Evolutionary conservation across 2,797 vertebrate species (phyloP), one percentile per base, ranked within the genome.

Genomic region (Remorina albescens): DNA sequence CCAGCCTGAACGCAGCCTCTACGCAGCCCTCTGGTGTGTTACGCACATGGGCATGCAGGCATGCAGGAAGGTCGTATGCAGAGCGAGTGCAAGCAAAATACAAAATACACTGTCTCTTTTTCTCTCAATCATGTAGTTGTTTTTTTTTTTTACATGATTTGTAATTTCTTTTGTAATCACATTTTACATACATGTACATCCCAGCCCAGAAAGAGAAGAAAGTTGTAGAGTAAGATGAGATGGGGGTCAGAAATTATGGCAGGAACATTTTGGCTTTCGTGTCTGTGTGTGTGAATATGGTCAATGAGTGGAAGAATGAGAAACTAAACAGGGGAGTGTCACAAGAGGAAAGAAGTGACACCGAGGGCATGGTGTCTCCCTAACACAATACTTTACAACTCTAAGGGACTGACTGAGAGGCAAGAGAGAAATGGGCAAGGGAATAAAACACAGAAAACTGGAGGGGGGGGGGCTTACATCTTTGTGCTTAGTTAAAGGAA

Each of bases 1-100:
- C 96, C 95, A 97, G 95, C 97, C 97, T 96, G 97, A 96, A 94
- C 95, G 89, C 94, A 93, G 94, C 93, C 93, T 94, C 92, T 92
- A 93, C 86, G 92, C 89, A 93, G 91, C 91, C 90, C 80, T 86
- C 89, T 82, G 87, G 87, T 85, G 91, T 89, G 77, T 83, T 36
- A 82, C 76, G 85, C 89, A 92, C 70, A 67, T 54, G 74, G 91
- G 92, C 92, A 93, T 93, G 93, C 93, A 89, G 88, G 91, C 91
- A 90, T 91, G 91, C 90, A 85, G 82, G 76, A 69, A 73, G 80
- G 79, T 78, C 54, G 51, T 50, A 78, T 86, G 85, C 86, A 84
- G 67, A 89, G 80, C 82, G 76, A 86, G 90, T 81, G 46, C 85
- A 87, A 88, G 89, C 86, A 88, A 69, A 30, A 3, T 30, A 30